Evolutionary conservation across 2,113 vertebrate genomes (phyloP).

Genomic region (Sciurus niger): DNA sequence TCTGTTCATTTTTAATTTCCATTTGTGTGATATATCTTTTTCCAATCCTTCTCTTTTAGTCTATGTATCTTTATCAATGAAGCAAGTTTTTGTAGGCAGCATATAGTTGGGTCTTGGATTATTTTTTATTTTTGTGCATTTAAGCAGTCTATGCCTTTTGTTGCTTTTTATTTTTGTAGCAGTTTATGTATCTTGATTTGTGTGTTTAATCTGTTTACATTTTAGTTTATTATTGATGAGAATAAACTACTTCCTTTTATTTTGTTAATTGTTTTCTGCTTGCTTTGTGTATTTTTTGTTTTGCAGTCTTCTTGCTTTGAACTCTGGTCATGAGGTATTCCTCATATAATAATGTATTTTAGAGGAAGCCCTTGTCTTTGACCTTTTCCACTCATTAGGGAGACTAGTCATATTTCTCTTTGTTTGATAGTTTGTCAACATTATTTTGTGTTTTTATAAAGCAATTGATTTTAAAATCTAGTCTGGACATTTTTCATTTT

Average conservation of each 20-base stretch:
- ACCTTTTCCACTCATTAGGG: not conserved
- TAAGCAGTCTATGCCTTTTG: not conserved
- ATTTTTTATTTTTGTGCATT: not conserved
- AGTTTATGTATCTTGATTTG: not conserved
- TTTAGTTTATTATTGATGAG: not conserved
- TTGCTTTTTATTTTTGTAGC: too few relatives aligned
- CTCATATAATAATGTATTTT: not conserved
- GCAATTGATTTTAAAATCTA: conserved; percentile 40
- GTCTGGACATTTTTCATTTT: not conserved
- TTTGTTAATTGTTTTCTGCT: not conserved
- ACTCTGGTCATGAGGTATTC: not conserved
- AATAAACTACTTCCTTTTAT: not conserved
- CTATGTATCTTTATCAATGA: not conserved
- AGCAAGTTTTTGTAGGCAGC: not conserved
- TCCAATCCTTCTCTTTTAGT: not conserved
- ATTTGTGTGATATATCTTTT: not conserved
- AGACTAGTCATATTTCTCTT: not conserved
- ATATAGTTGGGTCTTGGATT: not conserved
- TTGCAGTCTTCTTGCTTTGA: not conserved
- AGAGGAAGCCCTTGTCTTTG: not conserved
- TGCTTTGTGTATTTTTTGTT: not conserved
- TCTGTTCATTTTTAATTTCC: not conserved
- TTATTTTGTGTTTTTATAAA: conserved; percentile 40
- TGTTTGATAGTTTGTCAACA: conserved; percentile 6
- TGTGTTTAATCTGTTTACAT: not conserved